A percentile compares a stretch with the other conserved stretches of the same genome.
These are phyloP conservation scores for Campoplex capitator DNA, from an alignment of 2,888 invertebrate genomes.

Conservation along the genomic window DNA sequence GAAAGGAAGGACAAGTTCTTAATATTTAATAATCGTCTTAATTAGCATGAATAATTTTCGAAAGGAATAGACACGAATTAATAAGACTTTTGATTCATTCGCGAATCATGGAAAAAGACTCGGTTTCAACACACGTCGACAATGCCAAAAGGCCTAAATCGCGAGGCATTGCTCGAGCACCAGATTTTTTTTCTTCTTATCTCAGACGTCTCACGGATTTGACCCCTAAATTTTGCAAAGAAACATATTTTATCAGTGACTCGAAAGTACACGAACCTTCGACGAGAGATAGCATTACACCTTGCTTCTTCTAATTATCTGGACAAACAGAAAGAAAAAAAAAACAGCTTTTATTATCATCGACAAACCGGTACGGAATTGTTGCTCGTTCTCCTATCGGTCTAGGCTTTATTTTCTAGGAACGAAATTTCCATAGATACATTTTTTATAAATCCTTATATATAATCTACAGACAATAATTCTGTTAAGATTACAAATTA, in stretches of 20 bases:
- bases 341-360: conserved; percentile 40
- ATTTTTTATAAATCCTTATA: conserved; percentile 30
- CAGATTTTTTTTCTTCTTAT: conserved; percentile 57
- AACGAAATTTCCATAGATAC: conserved; percentile 61
- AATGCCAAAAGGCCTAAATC: conserved; percentile 18
- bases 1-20: conserved; percentile 21
- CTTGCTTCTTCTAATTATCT: neutral
- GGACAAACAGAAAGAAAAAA: neutral
- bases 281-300: conserved; percentile 28
- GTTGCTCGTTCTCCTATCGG: conserved; percentile 6
- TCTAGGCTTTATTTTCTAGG: conserved; percentile 48
- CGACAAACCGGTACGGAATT: conserved; percentile 53
- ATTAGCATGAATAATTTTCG: neutral
- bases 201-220: conserved; percentile 33
- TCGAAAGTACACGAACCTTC: conserved; percentile 55
- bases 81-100: neutral
- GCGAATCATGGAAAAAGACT: neutral
- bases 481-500: conserved; percentile 18
- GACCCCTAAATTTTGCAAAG: conserved; percentile 53
- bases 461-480: conserved; percentile 9
- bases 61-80: neutral
- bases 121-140: conserved; percentile 6
- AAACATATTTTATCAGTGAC: conserved; percentile 49
- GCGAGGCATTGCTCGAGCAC: neutral
- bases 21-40: conserved; percentile 13